A percentile compares a stretch with the other conserved stretches of the same genome.
These are phyloP conservation scores for Platypus cylindrus DNA, from an alignment of 2,888 invertebrate genomes.

Conservation along the genomic window DNA sequence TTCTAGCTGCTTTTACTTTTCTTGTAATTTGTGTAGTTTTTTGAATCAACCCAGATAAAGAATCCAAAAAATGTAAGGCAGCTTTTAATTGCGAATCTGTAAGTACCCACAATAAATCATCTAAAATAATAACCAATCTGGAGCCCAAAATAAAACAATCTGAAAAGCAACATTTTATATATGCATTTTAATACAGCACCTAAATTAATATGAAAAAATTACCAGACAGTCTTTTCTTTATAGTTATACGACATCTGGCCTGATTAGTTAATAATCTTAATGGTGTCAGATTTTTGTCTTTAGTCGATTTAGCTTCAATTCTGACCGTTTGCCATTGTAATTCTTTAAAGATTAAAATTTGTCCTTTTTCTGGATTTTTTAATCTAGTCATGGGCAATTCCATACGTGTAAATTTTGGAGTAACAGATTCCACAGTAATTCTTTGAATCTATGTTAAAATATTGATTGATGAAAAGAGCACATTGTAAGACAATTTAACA, in stretches of 20 bases:
- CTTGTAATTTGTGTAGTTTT: conserved; percentile 67
- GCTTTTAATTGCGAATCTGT: conserved; percentile 94
- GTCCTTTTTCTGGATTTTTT: conserved; percentile 77
- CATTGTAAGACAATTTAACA: conserved; percentile 3
- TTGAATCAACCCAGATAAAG: conserved; percentile 69
- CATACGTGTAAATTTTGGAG: conserved; percentile 76
- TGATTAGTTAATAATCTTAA: conserved; percentile 85
- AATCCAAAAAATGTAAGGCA: conserved; percentile 79
- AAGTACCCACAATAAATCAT: conserved; percentile 93
- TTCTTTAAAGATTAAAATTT: conserved; percentile 92
- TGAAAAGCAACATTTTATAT: no score
- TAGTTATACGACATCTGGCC: conserved; percentile 86
- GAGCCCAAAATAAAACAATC: conserved; percentile 92
- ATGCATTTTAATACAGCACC: no score
- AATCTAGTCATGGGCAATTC: conserved; percentile 86
- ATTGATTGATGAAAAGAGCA: not conserved
- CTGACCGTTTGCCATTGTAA: conserved; percentile 94
- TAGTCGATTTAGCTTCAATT: conserved; percentile 83
- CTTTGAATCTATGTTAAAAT: conserved; percentile 73
- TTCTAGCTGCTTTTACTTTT: conserved; percentile 71
- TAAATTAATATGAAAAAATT: conserved; percentile 10
- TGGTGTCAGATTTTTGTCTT: conserved; percentile 69
- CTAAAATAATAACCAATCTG: conserved; percentile 79
- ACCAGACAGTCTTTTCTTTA: conserved; percentile 88
- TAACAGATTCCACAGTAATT: conserved; percentile 86